These are phyloP conservation scores for Trichoplusia ni DNA, from an alignment of 1,140 invertebrate genomes.

Conservation along the genomic window DNA sequence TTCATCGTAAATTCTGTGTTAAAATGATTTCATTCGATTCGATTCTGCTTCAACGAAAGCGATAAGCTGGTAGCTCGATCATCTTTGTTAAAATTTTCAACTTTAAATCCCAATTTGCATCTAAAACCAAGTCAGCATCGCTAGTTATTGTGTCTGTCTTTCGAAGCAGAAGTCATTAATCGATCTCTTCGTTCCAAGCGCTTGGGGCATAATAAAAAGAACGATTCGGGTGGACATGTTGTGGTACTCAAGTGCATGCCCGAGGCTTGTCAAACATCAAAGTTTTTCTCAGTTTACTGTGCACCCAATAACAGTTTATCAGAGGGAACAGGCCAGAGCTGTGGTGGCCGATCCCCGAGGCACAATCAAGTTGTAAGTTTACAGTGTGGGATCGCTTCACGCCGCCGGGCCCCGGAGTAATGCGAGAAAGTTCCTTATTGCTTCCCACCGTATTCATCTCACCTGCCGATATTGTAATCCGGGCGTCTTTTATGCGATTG, in stretches of 20 bases:
- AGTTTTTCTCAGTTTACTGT: conserved; percentile 29
- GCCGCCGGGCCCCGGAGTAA: conserved; percentile 29
- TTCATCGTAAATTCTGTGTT: not conserved
- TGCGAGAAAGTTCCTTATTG: conserved; percentile 43
- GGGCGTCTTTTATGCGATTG: conserved; percentile 30
- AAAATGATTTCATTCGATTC: not conserved
- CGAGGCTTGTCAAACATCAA: conserved; percentile 1
- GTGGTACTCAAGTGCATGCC: not conserved
- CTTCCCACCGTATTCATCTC: conserved; percentile 43
- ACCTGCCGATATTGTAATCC: conserved; percentile 38
- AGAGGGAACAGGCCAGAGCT: conserved; percentile 29
- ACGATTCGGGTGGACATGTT: not conserved
- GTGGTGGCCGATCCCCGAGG: conserved; percentile 14
- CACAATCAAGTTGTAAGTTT: conserved; percentile 36
- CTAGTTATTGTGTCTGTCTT: not conserved
- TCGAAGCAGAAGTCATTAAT: not conserved
- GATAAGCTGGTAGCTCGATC: too few species aligned
- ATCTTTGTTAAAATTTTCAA: not conserved
- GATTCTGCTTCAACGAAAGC: too few species aligned
- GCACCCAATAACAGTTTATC: conserved; percentile 43
- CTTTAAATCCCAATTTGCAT: not conserved
- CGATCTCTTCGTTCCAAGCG: not conserved
- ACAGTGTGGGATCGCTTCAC: conserved; percentile 23
- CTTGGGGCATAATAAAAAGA: not conserved
- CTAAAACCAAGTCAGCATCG: not conserved